Percentiles rank a stretch among this genome's conserved stretches.
phyloP scores from a whole-genome alignment of 2,888 invertebrate genomes.

The Drosophila longiperda region DNA sequence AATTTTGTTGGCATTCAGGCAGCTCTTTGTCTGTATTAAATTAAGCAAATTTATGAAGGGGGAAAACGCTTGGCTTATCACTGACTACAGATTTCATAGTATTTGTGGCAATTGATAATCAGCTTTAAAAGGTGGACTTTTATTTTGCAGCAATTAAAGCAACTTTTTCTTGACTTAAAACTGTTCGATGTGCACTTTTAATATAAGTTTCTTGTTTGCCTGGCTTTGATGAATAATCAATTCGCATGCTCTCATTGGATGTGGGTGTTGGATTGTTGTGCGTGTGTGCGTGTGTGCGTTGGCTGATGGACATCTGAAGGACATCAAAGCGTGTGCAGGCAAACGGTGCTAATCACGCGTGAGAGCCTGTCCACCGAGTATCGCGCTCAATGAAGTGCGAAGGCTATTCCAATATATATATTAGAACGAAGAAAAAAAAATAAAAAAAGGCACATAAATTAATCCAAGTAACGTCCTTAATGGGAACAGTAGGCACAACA shows the following conservation, averaged over 20 bases:
- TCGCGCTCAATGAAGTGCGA: conserved; percentile 45
- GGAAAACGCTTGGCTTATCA: background rate
- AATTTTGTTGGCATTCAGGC: background rate
- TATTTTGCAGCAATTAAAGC: background rate
- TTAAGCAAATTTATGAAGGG: background rate
- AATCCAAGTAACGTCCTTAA: conserved; percentile 43
- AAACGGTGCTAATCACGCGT: conserved; percentile 72
- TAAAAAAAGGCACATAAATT: conserved; percentile 25
- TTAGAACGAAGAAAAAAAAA: background rate
- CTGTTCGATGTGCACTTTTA: conserved; percentile 14
- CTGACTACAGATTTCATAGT: background rate
- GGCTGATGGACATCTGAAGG: conserved; percentile 49
- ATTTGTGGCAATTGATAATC: background rate
- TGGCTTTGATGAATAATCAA: conserved; percentile 44
- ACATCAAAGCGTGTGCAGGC: conserved; percentile 54
- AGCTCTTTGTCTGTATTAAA: too few relatives aligned
- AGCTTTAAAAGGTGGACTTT: background rate
- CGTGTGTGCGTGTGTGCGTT: conserved; percentile 13
- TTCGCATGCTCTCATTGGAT: conserved; percentile 17
- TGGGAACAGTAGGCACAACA: conserved; percentile 11
- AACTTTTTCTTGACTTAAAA: conserved; percentile 5
- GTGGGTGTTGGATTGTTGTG: conserved; percentile 2
- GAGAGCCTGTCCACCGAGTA: conserved; percentile 54
- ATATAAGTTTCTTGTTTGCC: conserved; percentile 10
- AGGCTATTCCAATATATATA: conserved; percentile 37